phyloP scores from a whole-genome alignment of 2,888 invertebrate genomes.

The Pollenia labialis region DNA sequence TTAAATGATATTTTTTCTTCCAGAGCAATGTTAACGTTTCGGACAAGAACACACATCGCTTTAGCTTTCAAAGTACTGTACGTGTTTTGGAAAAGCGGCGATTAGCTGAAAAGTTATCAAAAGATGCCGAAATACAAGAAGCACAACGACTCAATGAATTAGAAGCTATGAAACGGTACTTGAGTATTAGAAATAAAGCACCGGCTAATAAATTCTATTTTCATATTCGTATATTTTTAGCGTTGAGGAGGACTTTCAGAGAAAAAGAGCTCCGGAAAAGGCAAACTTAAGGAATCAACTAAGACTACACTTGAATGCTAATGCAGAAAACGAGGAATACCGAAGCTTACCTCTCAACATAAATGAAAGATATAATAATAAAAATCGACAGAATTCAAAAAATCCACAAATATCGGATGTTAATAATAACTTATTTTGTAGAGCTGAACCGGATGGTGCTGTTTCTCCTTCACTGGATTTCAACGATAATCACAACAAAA shows the following conservation, averaged over 20 bases:
- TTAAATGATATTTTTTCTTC: neutral
- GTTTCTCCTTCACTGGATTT: conserved; percentile 77
- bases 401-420: conserved; percentile 69
- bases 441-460: conserved; percentile 91
- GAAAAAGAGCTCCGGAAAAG: conserved; percentile 91
- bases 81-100: conserved; percentile 91
- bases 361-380: conserved; percentile 46
- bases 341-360: conserved; percentile 85
- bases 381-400: conserved; percentile 58
- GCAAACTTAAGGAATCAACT: conserved; percentile 91
- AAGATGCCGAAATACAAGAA: conserved; percentile 91
- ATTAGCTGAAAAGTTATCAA: conserved; percentile 90
- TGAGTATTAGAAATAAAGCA: too few relatives aligned
- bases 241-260: conserved; percentile 94
- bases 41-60: conserved; percentile 86
- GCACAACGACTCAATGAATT: conserved; percentile 90
- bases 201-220: neutral
- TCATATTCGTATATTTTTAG: conserved; percentile 80
- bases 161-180: conserved; percentile 90
- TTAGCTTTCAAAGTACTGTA: conserved; percentile 93
- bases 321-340: conserved; percentile 83
- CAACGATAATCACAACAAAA: conserved; percentile 9
- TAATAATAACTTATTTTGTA: conserved; percentile 77
- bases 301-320: conserved; percentile 87
- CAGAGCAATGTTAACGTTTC: conserved; percentile 30